Base-by-base conservation (phyloP, 2,113 vertebrate genomes). In the Pelobates fuscus region DNA sequence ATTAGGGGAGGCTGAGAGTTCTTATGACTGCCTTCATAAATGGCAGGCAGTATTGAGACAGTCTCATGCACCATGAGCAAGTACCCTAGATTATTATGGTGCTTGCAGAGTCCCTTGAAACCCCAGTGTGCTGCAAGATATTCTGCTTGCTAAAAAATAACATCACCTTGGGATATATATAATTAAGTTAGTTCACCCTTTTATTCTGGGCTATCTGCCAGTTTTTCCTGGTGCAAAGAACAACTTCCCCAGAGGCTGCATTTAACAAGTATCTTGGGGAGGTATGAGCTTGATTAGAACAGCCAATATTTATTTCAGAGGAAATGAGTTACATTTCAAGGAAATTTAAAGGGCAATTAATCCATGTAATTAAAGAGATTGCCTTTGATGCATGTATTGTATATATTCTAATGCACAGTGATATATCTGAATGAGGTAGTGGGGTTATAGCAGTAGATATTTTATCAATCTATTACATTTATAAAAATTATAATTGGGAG, bases 261-360 rank as follows among this genome's bases (percentile, higher is more conserved):
- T 10, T 52, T 63, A 72, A 72, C 62, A 72, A n/a, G 60, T 64
- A 72, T 59, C 70, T n/a, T 30, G 27, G 70, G 70, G 70, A 72
- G 59, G 24, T 30, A 32, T 15, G 20, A 27, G 41, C 69, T 30
- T 52, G 26, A 72, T 46, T 21, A 21, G 70, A 63, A 44, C 60
- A 52, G 44, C 25, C 15, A 58, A 30, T 26, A 41, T 62, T 49
- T 71, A 10, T 70, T 32, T 26, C 27, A 29, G 37, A 62, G n/a
- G 14, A 62, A 15, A 23, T 3, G 46, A 18, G 11, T 17, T n/a
- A 15, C 18, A 3, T 52, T n/a, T 26, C 69, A 37, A 61, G 1
- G 25, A 29, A 46, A 30, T 24, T 15, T 24, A 29, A 14, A 61
- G n/a, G 10, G 25, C 25, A n/a, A 3, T 46, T 6, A 46, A 25